phyloP scores from a whole-genome alignment of 2,888 invertebrate species.

The Microplitis deprimator region DNA sequence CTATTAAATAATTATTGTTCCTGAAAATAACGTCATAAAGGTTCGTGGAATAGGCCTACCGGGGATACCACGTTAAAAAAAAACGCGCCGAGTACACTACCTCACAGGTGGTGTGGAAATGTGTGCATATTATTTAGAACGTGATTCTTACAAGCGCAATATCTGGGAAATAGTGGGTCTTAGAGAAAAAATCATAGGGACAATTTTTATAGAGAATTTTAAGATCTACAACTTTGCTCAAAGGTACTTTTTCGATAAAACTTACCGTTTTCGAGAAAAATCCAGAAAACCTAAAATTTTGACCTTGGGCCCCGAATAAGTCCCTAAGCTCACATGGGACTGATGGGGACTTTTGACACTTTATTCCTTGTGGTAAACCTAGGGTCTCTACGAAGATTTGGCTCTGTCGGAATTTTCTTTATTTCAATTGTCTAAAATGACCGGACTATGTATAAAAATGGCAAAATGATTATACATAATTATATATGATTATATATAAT shows the following conservation, averaged over 20 bases:
- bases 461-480: too few relatives aligned
- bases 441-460: too few relatives aligned
- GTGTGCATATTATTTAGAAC: constrained; percentile 2
- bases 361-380: too few relatives aligned
- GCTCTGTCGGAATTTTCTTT: too few relatives aligned
- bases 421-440: too few relatives aligned
- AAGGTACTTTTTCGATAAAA: background rate
- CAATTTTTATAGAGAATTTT: background rate
- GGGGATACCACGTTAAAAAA: background rate
- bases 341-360: too few relatives aligned
- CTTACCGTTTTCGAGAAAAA: constrained; percentile 8
- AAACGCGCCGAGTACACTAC: constrained; percentile 15
- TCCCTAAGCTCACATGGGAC: background rate
- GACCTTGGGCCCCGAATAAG: background rate
- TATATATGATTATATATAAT: too few relatives aligned
- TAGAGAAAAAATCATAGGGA: background rate
- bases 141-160: too few relatives aligned
- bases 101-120: constrained; percentile 6
- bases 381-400: too few relatives aligned
- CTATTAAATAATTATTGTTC: too few relatives aligned
- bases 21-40: too few relatives aligned
- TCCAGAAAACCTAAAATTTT: background rate
- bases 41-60: background rate
- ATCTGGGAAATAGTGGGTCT: too few relatives aligned
- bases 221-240: background rate